Evolutionary conservation across 2,797 vertebrate genomes (phyloP).

Genomic region (Pantherophis vulpinus): DNA sequence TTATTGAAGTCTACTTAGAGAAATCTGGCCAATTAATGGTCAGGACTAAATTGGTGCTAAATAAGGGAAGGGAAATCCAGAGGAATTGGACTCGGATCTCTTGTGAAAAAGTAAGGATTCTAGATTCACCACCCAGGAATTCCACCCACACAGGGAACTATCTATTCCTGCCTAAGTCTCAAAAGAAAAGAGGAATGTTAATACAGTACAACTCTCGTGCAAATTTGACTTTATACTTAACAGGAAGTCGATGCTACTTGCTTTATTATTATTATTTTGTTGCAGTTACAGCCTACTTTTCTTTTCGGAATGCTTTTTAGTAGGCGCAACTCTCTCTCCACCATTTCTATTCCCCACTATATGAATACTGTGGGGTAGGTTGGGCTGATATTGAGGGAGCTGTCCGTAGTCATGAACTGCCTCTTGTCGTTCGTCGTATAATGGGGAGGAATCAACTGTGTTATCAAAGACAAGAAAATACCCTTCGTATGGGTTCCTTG

Average conservation of each 20-base stretch:
- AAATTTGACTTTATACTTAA: not conserved
- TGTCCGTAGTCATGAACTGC: not conserved
- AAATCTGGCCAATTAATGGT: too few species aligned
- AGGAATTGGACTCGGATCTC: too few species aligned
- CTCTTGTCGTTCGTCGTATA: not conserved
- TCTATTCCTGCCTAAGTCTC: not conserved
- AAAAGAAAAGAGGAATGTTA: not conserved
- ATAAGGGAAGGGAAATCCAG: not conserved
- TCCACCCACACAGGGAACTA: not conserved
- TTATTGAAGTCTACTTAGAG: not conserved
- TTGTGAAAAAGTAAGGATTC: not conserved
- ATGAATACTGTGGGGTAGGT: not conserved
- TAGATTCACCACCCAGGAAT: too few species aligned
- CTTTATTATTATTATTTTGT: not conserved
- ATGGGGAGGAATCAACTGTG: conserved; percentile 39
- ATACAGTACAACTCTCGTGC: not conserved
- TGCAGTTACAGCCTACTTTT: not conserved
- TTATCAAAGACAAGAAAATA: conserved; percentile 44
- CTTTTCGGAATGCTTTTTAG: not conserved
- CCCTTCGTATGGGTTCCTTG: not conserved
- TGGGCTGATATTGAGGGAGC: not conserved
- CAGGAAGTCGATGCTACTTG: not conserved
- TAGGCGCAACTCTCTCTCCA: not conserved
- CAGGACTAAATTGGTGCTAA: not conserved
- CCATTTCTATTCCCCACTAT: not conserved